Conservation (phyloP, 2,113 vertebrate species). For the Centrocercus urophasianus region DNA sequence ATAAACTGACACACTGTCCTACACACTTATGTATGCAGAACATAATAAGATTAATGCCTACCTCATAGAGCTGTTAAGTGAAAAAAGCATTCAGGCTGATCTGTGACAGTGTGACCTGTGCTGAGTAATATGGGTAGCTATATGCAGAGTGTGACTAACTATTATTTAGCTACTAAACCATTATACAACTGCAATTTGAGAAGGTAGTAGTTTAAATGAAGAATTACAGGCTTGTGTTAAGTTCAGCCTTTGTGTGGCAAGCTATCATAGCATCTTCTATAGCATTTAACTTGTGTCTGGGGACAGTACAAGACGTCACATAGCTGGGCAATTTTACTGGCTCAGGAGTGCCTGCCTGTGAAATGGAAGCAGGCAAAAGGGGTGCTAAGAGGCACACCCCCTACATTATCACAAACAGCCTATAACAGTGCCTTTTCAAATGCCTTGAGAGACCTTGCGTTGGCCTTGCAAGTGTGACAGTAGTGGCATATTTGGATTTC, state of each 20-base stretch:
- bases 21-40: conserved; percentile 22
- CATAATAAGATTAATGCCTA: conserved; percentile 20
- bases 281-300: neutral
- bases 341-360: neutral
- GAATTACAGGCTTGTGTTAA: neutral
- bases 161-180: neutral
- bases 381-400: neutral
- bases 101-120: neutral
- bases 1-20: conserved; percentile 29
- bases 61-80: neutral
- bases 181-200: neutral
- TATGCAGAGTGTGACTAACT: neutral
- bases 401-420: neutral
- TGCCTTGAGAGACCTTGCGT: neutral
- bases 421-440: neutral
- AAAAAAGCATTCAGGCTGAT: neutral
- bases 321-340: neutral
- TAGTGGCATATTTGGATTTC: neutral
- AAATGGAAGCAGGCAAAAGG: neutral
- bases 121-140: neutral
- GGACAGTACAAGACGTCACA: neutral
- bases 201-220: neutral
- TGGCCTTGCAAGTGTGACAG: neutral
- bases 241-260: neutral
- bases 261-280: neutral